phyloP scores from a whole-genome alignment of 2,113 vertebrate species.

The Gambusia affinis region DNA sequence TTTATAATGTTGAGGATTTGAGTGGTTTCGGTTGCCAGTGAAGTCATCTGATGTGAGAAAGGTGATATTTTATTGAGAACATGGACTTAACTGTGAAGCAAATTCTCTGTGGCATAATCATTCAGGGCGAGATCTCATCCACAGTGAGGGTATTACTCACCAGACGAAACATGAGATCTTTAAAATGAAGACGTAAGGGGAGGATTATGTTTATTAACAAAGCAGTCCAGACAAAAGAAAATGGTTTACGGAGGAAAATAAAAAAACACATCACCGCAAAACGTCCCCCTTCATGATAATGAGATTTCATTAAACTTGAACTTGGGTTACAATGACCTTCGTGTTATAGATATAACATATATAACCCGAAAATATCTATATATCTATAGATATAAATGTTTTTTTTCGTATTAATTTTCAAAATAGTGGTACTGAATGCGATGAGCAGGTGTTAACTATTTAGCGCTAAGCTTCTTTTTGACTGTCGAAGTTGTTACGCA shows the following conservation, averaged over 20 bases:
- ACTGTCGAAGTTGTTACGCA: no score
- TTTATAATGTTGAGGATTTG: conserved; percentile 36
- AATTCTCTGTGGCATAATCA: conserved; percentile 35
- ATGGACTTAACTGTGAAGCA: conserved; percentile 24
- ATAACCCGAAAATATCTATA: no score
- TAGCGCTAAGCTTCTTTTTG: no score
- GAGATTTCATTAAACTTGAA: not conserved
- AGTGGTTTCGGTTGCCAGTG: conserved; percentile 64
- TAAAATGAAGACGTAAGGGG: conserved; percentile 31
- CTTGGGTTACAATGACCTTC: not conserved
- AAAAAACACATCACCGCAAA: not conserved
- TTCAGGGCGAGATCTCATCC: conserved; percentile 25
- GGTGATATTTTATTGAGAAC: conserved; percentile 40
- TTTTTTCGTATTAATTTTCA: no score
- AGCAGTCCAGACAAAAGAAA: conserved; percentile 11
- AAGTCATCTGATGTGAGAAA: conserved; percentile 65
- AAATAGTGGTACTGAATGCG: no score
- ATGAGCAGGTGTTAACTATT: no score
- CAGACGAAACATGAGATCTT: conserved; percentile 2
- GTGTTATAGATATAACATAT: not conserved
- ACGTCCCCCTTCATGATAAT: not conserved
- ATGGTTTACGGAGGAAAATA: not conserved
- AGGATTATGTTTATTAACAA: not conserved
- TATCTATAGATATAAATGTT: no score
- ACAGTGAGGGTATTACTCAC: conserved; percentile 27